A percentile compares a stretch with the other conserved stretches of the same genome.
phyloP scores from a whole-genome alignment of 1,140 invertebrate genomes.

The Trachelipus rathkii region DNA sequence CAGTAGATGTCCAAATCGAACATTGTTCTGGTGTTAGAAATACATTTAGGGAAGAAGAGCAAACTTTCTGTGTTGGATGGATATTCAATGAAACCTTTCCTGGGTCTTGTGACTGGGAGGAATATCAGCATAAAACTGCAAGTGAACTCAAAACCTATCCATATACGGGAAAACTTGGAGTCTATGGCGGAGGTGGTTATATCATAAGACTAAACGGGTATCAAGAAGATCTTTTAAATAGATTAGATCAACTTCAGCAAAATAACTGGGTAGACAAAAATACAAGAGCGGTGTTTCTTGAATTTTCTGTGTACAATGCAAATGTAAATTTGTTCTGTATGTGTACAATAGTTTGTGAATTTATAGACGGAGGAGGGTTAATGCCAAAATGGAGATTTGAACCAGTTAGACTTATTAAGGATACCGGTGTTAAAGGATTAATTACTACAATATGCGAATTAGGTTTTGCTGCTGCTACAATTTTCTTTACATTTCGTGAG shows the following conservation, averaged over 20 bases:
- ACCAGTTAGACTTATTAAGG: conserved; percentile 25
- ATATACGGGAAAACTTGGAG: conserved; percentile 24
- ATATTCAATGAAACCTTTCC: neutral
- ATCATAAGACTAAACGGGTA: conserved; percentile 24
- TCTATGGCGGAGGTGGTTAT: conserved; percentile 41
- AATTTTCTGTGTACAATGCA: conserved; percentile 41
- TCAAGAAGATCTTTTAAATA: conserved; percentile 11
- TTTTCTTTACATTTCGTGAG: conserved; percentile 29
- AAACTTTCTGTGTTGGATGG: conserved; percentile 34
- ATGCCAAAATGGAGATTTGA: conserved; percentile 8
- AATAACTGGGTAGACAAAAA: conserved; percentile 36
- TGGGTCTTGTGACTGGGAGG: conserved; percentile 17
- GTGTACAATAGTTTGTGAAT: conserved; percentile 47
- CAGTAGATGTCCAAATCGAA: conserved; percentile 7
- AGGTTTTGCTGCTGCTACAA: conserved; percentile 10
- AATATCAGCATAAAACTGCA: conserved; percentile 31
- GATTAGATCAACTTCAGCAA: conserved; percentile 24
- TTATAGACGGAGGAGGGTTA: conserved; percentile 41
- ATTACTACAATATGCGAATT: conserved; percentile 16
- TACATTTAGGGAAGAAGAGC: conserved; percentile 23
- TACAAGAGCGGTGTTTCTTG: conserved; percentile 34
- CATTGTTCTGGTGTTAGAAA: conserved; percentile 26
- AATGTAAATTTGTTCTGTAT: conserved; percentile 47
- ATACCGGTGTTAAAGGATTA: neutral
- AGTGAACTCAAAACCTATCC: conserved; percentile 27